phyloP scores from a whole-genome alignment of 2,797 vertebrate species.

The Australoheros facetus region DNA sequence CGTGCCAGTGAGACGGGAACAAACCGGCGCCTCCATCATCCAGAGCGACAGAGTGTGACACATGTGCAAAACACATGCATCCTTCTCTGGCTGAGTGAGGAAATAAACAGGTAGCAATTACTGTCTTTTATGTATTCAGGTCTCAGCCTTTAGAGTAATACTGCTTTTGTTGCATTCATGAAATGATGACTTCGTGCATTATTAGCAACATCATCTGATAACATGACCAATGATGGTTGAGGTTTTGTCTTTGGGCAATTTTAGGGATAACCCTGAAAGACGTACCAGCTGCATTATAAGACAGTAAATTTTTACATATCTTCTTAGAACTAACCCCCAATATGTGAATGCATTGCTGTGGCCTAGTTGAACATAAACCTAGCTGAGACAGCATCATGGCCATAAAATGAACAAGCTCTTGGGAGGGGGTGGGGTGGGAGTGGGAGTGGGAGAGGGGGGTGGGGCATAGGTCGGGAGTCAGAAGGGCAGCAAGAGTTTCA shows the following conservation, averaged over 20 bases:
- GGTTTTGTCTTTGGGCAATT: not conserved
- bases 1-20: not conserved
- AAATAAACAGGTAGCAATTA: not conserved
- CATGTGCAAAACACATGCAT: conserved; percentile 1
- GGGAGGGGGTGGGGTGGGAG: not conserved
- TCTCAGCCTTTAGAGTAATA: not conserved
- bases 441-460: not conserved
- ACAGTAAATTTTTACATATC: not conserved
- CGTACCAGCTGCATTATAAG: not conserved
- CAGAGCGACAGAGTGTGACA: not conserved
- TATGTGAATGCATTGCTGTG: conserved; percentile 6
- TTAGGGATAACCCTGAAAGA: not conserved
- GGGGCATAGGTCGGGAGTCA: not conserved
- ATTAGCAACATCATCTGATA: not conserved
- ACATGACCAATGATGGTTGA: not conserved
- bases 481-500: conserved; percentile 60
- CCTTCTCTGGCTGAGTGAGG: not conserved
- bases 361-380: conserved; percentile 23
- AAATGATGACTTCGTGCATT: conserved; percentile 14
- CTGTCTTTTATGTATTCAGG: conserved; percentile 18
- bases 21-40: conserved; percentile 10
- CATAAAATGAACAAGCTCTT: conserved; percentile 24
- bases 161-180: conserved; percentile 18
- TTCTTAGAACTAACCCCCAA: conserved; percentile 1
- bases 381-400: conserved; percentile 24